These are phyloP conservation scores for Psittacula echo DNA, from an alignment of 2,797 vertebrate genomes.

Conservation along the genomic window DNA sequence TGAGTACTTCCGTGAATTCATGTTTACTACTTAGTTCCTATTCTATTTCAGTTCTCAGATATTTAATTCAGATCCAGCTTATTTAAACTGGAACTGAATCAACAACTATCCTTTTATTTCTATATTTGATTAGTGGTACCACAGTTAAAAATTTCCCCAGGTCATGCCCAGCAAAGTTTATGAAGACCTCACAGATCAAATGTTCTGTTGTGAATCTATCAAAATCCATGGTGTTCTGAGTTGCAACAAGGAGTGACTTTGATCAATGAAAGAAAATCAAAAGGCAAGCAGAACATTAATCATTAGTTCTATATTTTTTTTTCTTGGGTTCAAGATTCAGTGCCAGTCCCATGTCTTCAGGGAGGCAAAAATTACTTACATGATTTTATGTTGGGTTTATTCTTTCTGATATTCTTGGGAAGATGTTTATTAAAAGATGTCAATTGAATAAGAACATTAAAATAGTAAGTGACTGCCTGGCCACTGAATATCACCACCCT, in stretches of 20 bases:
- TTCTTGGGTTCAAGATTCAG: neutral
- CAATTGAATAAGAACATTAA: neutral
- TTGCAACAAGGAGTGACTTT: neutral
- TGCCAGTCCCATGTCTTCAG: neutral
- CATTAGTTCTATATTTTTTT: neutral
- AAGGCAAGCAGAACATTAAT: neutral
- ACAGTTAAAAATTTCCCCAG: neutral
- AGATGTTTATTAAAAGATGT: neutral
- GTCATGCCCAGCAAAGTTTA: neutral
- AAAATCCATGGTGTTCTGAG: neutral
- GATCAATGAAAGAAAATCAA: neutral
- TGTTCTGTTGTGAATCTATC: neutral
- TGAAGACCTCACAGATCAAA: neutral
- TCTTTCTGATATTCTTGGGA: neutral
- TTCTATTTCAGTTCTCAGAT: neutral
- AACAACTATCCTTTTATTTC: neutral
- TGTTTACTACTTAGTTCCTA: neutral
- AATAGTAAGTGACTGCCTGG: neutral
- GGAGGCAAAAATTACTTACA: neutral
- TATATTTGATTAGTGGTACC: neutral
- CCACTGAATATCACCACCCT: neutral
- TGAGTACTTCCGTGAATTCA: neutral
- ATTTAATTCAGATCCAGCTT: neutral
- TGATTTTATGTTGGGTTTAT: neutral
- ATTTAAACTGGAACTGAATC: neutral